Conservation (phyloP, 2,888 invertebrate species). For the Trisateles emortualis region DNA sequence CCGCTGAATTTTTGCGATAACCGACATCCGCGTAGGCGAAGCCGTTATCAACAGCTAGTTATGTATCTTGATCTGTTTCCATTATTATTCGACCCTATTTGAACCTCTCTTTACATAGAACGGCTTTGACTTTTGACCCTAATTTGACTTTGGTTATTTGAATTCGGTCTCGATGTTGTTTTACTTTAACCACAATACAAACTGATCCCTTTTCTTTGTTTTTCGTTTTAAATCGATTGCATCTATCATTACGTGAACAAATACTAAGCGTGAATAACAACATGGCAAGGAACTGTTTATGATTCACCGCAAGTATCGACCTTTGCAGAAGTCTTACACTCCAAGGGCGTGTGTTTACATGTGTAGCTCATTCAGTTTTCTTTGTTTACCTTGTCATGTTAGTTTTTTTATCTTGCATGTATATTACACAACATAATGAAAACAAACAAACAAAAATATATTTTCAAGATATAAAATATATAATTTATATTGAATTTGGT, state of each 20-base stretch:
- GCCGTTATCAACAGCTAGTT: too few species aligned
- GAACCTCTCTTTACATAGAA: too few species aligned
- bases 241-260: conserved; percentile 29
- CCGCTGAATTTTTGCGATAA: too few species aligned
- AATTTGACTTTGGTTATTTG: conserved; percentile 3
- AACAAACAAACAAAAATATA: too few species aligned
- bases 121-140: not conserved
- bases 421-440: too few species aligned
- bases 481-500: too few species aligned
- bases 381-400: conserved; percentile 15
- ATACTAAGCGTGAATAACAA: conserved; percentile 32
- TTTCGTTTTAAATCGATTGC: conserved; percentile 9
- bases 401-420: not conserved
- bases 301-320: conserved; percentile 39
- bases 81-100: too few species aligned
- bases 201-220: not conserved
- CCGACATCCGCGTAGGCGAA: too few species aligned
- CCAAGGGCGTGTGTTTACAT: conserved; percentile 37
- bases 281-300: conserved; percentile 31
- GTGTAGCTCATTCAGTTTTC: conserved; percentile 24
- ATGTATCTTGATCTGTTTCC: too few species aligned
- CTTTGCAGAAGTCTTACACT: conserved; percentile 40
- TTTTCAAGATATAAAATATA: too few species aligned
- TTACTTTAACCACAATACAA: too few species aligned
- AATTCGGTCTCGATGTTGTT: too few species aligned